Base-by-base conservation (phyloP, 2,797 vertebrate species). In the Myripristis jacobus region DNA sequence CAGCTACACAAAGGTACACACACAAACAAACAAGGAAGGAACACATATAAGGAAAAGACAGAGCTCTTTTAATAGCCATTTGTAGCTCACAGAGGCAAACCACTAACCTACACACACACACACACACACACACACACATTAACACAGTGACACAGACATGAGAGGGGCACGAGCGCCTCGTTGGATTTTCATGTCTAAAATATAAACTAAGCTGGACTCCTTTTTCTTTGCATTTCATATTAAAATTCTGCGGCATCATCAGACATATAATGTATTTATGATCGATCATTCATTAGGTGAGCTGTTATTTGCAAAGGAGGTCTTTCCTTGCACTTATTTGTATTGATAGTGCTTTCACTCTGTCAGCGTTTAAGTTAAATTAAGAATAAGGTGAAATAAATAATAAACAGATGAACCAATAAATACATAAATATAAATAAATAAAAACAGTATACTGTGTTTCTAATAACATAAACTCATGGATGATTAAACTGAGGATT, bases 51-150 rank as follows among this genome's bases (percentile, higher is more conserved):
- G 61, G 77, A 83, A 88, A 82, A 79, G 85, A 75, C 50, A 76
- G 60, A 60, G 66, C 36, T 83, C 59, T 85, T 91, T 91, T 91
- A 91, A 91, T 92, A 80, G 79, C 13, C 31, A 21, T 43, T 79
- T 71, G 24, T 38, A 74, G 56, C 54, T 48, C 71, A 77, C 25
- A 46, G 50, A 7, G 1, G 2, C 55, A 83, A 86, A 88, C 66
- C 71, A 82, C 76, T 38, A 79, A 59, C 21, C 69, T 61, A 73
- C 75, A 76, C 41, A 83, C 47, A 79, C 79, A 87, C 21, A 3
- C 62, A 79, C 79, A 87, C 21, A 3, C 62, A 73, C 75, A 76
- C 41, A 83, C 47, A 79, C 79, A 87, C 21, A 3, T 59, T 50
- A 59, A 80, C 62, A 67, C 58, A 77, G 36, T 53, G 4, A 11